These are phyloP conservation scores for Actinostola sp. DNA, from an alignment of 92 coral and sea anemone genomes.

Conservation along the genomic window DNA sequence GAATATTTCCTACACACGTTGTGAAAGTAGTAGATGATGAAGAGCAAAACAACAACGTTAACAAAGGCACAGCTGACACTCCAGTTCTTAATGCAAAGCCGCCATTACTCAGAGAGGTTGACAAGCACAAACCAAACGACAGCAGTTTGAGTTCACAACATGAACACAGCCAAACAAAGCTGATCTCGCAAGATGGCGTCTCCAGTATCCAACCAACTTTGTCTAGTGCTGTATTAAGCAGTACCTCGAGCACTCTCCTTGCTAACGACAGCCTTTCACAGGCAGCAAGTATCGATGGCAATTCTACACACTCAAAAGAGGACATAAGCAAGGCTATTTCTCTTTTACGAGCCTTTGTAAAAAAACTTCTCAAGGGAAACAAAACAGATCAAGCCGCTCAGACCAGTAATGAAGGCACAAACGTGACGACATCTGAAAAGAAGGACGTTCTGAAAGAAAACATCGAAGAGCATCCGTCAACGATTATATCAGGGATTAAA, in stretches of 20 bases:
- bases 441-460: conserved; percentile 13
- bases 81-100: too few relatives aligned
- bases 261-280: too few relatives aligned
- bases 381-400: conserved; percentile 14
- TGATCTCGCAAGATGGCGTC: too few relatives aligned
- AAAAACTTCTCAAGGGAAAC: conserved; percentile 27
- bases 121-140: too few relatives aligned
- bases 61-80: too few relatives aligned
- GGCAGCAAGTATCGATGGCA: neutral
- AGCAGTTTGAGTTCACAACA: too few relatives aligned
- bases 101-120: too few relatives aligned
- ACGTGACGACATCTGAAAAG: conserved; percentile 13
- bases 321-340: conserved; percentile 8
- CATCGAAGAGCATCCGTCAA: neutral
- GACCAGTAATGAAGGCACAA: neutral
- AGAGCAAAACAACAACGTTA: neutral
- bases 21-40: neutral
- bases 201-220: too few relatives aligned
- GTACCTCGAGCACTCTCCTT: too few relatives aligned
- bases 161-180: too few relatives aligned
- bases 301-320: neutral
- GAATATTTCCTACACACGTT: conserved; percentile 11
- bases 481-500: conserved; percentile 7
- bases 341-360: conserved; percentile 31
- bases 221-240: too few relatives aligned